Percentiles rank a stretch among this genome's conserved stretches.
These are phyloP conservation scores for Bucco capensis DNA, from an alignment of 2,113 vertebrate genomes.

Conservation along the genomic window DNA sequence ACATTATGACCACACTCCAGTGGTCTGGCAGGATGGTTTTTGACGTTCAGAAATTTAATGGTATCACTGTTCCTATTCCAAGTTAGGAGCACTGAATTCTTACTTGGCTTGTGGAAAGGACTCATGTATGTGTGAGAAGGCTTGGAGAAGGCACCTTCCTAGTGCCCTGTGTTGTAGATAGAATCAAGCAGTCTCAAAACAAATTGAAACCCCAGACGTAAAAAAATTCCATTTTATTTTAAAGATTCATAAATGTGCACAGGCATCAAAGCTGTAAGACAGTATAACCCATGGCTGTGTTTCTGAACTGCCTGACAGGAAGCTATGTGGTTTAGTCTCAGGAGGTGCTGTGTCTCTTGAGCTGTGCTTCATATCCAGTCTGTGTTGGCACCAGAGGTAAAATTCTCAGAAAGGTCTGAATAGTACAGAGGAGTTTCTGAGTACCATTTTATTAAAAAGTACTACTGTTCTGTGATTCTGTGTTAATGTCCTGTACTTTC, in stretches of 20 bases:
- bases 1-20: not conserved
- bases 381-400: not conserved
- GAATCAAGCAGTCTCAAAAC: not conserved
- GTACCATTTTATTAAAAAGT: not conserved
- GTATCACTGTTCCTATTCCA: not conserved
- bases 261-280: not conserved
- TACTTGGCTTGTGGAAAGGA: not conserved
- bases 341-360: not conserved
- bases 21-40: not conserved
- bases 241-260: not conserved
- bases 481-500: not conserved
- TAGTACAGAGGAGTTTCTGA: not conserved
- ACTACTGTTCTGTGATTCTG: too few relatives aligned
- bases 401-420: not conserved
- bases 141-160: not conserved
- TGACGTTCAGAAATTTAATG: not conserved
- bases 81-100: not conserved
- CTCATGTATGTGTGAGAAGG: not conserved
- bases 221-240: not conserved
- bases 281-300: accelerated
- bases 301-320: not conserved
- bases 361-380: not conserved
- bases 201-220: not conserved
- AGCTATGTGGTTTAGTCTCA: not conserved
- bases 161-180: not conserved